Percentiles rank a stretch among this genome's conserved stretches.
These are phyloP conservation scores for Pomatorhinus ruficollis DNA, from an alignment of 2,113 vertebrate species.

Conservation along the genomic window DNA sequence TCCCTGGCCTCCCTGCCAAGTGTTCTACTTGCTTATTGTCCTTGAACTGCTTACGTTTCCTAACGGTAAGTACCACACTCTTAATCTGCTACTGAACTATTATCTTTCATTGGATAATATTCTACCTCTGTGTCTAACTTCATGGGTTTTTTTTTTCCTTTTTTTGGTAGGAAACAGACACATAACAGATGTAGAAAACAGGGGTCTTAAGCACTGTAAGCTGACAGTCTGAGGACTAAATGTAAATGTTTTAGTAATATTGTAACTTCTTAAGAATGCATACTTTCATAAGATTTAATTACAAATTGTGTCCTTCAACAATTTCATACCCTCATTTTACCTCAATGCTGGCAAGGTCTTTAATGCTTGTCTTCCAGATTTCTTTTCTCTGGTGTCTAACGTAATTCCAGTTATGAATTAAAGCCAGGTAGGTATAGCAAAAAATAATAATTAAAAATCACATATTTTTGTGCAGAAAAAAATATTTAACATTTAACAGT, in stretches of 20 bases:
- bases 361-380: not conserved
- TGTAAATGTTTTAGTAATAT: not conserved
- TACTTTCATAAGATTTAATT: not conserved
- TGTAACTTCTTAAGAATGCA: not conserved
- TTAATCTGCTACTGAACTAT: not conserved
- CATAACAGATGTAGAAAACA: not conserved
- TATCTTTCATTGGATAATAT: not conserved
- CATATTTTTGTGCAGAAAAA: not conserved
- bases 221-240: not conserved
- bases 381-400: not conserved
- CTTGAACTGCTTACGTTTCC: not conserved
- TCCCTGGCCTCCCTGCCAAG: not conserved
- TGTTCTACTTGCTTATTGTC: not conserved
- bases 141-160: not conserved
- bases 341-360: not conserved
- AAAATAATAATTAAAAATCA: not conserved
- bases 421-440: not conserved
- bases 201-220: not conserved
- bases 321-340: not conserved
- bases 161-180: not conserved
- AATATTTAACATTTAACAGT: not conserved
- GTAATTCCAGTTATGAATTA: not conserved
- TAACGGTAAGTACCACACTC: not conserved
- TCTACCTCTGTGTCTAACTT: not conserved
- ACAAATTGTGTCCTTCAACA: not conserved